These are phyloP conservation scores for Nyctalus aviator DNA, from an alignment of 2,797 vertebrate species.

Conservation along the genomic window DNA sequence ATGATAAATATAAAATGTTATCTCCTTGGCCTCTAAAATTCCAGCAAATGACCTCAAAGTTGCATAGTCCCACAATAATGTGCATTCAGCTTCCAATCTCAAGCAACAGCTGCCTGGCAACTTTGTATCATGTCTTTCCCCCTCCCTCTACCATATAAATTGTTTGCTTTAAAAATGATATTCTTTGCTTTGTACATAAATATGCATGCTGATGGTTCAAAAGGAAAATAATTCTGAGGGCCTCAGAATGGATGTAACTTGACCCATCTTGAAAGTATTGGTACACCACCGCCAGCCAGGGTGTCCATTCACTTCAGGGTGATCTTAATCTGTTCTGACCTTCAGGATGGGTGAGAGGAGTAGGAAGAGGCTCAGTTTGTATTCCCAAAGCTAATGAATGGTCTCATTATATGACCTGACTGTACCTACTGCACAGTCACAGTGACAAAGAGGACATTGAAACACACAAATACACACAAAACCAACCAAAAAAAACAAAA, in stretches of 20 bases:
- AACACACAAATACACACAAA: no score
- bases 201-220: constrained; percentile 6
- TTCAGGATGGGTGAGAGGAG: constrained; percentile 62
- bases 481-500: no score
- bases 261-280: constrained; percentile 25
- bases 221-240: not conserved
- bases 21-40: constrained; percentile 9
- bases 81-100: not conserved
- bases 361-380: constrained; percentile 57
- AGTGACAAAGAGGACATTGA: constrained; percentile 73
- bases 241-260: not conserved
- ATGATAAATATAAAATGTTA: not conserved
- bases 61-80: not conserved
- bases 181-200: constrained; percentile 14
- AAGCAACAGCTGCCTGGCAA: not conserved
- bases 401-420: constrained; percentile 65
- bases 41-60: not conserved
- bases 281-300: not conserved
- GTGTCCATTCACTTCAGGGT: constrained; percentile 36
- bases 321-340: constrained; percentile 74
- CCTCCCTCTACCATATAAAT: not conserved
- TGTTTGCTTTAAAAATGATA: constrained; percentile 20
- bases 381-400: constrained; percentile 71
- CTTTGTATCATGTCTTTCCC: not conserved
- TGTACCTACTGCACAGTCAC: constrained; percentile 40